phyloP scores from a whole-genome alignment of 1,140 invertebrate species.

The Drosophila obscura region DNA sequence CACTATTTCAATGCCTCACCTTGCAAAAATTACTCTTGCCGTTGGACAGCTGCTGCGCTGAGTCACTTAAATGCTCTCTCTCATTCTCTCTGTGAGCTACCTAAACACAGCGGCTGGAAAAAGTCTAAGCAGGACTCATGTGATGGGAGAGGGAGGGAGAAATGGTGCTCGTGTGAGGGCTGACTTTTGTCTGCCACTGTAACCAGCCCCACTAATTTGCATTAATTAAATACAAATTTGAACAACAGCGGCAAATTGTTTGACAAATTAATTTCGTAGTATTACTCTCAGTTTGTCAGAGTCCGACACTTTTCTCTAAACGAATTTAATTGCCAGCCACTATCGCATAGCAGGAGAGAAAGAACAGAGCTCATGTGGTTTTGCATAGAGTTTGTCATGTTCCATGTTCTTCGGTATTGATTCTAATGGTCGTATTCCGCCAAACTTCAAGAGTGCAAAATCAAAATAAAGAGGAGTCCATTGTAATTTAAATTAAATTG shows the following conservation, averaged over 20 bases:
- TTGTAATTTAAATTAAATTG: too few relatives aligned
- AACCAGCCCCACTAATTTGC: constrained; percentile 46
- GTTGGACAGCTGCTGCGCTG: constrained; percentile 43
- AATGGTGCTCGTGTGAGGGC: too few relatives aligned
- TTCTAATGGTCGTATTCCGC: too few relatives aligned
- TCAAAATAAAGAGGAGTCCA: too few relatives aligned
- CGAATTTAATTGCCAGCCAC: constrained; percentile 62
- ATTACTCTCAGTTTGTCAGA: constrained; percentile 34
- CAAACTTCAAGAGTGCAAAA: too few relatives aligned
- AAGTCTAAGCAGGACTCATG: too few relatives aligned
- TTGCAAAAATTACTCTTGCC: neutral
- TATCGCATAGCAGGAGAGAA: constrained; percentile 12
- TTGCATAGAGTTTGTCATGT: too few relatives aligned
- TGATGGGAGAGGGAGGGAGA: too few relatives aligned
- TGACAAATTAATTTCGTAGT: constrained; percentile 72
- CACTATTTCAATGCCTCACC: too few relatives aligned
- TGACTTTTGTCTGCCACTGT: neutral
- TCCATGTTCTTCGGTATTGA: too few relatives aligned
- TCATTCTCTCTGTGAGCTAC: neutral
- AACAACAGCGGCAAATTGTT: constrained; percentile 67
- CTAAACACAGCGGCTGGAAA: constrained; percentile 4
- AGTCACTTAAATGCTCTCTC: constrained; percentile 29
- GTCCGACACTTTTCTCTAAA: constrained; percentile 42
- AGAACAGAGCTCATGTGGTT: neutral
- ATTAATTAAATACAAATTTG: constrained; percentile 77